Base-by-base conservation (phyloP, 2,888 invertebrate genomes). In the Ypsolopha scabrella region DNA sequence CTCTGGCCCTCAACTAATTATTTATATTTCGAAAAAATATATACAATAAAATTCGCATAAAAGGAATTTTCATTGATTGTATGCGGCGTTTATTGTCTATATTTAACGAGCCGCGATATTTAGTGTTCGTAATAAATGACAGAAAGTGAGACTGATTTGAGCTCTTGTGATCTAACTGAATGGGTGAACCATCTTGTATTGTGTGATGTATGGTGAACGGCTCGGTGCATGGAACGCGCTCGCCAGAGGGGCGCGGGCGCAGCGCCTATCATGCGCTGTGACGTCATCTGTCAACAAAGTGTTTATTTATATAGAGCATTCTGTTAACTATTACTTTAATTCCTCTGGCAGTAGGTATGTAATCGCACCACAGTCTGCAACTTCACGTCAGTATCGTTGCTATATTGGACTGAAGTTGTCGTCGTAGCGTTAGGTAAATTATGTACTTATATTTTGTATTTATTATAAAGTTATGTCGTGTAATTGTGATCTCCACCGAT, bases 401-500 rank as follows among this genome's bases (percentile, higher is more conserved):
- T 82, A 82, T 83, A 82, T 82, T 83, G 81, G 74, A 80, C 77
- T 80, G 83, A 81, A 81, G 75, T 82, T 80, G 82, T 72, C 70
- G 68, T 68, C 68, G 61, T 76, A 78, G 70, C 68, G 64, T 77
- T 78, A 80, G 76, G 77, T 78, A 72, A 75, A 78, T 73, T 73
- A 76, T 85, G 83, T 86, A 83, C 85, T 85, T 85, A 85, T 83
- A 78, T 77, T 43, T 50, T 43, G 61, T 61, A 64, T 62, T 56
- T 66, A 75, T 50, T 38, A 47, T 37, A 37, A 80, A 73, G 69
- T 72, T 79, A 74, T 80, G 75, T 79, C 74, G 80, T 83, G 79
- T 83, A 81, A 77, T 79, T 83, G 80, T 86, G 86, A 86, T 86
- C 86, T 86, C 86, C 86, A 86, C 86, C 86, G 86, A 86, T 80